Evolutionary conservation across 2,888 invertebrate genomes (phyloP).

Genomic region (Heliconius ethilla): DNA sequence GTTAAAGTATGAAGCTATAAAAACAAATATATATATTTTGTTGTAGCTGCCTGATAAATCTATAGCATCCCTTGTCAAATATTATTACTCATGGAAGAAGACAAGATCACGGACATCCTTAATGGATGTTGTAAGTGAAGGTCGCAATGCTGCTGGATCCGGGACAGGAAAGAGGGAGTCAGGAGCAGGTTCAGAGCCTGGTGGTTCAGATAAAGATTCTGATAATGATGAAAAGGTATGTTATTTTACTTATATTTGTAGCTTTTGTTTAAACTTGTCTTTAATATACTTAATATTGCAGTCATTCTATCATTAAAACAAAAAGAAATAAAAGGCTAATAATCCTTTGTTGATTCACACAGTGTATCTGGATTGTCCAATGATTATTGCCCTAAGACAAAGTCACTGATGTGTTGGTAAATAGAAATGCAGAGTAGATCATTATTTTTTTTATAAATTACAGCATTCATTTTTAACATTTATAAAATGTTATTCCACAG

Average conservation of each 20-base stretch:
- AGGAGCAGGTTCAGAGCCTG: conserved; percentile 89
- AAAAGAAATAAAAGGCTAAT: conserved; percentile 23
- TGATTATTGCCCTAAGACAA: conserved; percentile 50
- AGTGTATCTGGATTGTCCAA: conserved; percentile 80
- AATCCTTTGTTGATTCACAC: conserved; percentile 35
- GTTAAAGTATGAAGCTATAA: neutral
- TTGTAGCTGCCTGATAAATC: conserved; percentile 96
- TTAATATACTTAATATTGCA: conserved; percentile 47
- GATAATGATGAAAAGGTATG: conserved; percentile 95
- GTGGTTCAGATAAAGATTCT: conserved; percentile 92
- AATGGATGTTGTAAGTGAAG: conserved; percentile 93
- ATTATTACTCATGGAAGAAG: conserved; percentile 99
- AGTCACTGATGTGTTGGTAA: conserved; percentile 52
- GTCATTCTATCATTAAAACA: conserved; percentile 53
- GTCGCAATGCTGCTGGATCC: conserved; percentile 86
- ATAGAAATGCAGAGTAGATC: conserved; percentile 75
- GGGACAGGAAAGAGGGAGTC: conserved; percentile 86
- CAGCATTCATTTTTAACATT: conserved; percentile 30
- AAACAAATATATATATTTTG: conserved; percentile 24
- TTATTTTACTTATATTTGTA: conserved; percentile 45
- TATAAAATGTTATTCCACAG: neutral
- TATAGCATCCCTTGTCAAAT: conserved; percentile 96
- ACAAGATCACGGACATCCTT: conserved; percentile 94
- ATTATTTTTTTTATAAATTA: conserved; percentile 26
- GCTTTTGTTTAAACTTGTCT: conserved; percentile 41